Conservation (phyloP, 2,113 vertebrate genomes). For the Cyphomyrus plagiostoma region DNA sequence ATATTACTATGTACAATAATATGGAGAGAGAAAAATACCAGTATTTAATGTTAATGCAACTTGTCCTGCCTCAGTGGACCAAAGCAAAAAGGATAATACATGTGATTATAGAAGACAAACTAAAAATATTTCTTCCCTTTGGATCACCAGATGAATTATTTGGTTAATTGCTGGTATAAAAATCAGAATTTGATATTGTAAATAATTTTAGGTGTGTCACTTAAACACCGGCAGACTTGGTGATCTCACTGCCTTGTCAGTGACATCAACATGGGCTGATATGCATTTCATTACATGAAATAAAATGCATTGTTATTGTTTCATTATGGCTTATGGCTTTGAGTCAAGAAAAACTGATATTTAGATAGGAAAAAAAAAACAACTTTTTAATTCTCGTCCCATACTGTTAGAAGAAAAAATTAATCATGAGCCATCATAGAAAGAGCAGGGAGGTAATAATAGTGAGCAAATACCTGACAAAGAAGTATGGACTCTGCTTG, state of each 20-base stretch:
- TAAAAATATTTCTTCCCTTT: background rate
- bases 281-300: background rate
- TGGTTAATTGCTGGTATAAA: background rate
- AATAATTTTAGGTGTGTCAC: background rate
- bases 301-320: background rate
- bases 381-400: background rate
- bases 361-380: background rate
- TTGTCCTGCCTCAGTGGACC: background rate
- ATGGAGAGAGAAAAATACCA: background rate
- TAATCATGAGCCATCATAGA: constrained; percentile 36
- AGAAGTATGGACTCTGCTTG: constrained; percentile 45
- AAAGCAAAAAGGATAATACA: background rate
- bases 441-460: constrained; percentile 51
- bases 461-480: constrained; percentile 45
- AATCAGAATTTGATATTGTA: background rate
- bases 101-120: background rate
- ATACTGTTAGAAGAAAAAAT: background rate
- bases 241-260: background rate
- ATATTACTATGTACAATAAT: background rate
- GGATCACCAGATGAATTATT: background rate
- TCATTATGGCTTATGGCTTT: background rate
- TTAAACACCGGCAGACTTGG: background rate
- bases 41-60: background rate
- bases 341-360: background rate
- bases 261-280: background rate